Base-by-base conservation (phyloP, 2,888 invertebrate genomes). In the Leucozona laternaria region DNA sequence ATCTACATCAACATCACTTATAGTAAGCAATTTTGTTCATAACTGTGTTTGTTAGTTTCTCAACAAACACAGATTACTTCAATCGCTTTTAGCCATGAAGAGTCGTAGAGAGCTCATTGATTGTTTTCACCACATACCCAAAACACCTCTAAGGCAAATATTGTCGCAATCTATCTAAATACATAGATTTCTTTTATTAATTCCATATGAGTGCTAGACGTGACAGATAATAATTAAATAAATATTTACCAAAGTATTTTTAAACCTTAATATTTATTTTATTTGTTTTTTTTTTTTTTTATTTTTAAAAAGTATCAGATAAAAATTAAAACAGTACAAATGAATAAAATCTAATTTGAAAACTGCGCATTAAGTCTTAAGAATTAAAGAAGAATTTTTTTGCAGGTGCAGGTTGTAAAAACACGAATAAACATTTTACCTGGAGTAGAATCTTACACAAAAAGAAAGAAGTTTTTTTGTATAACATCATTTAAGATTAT, bases 101-200 rank as follows among this genome's bases (percentile, higher is more conserved):
- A 60, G n/a, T 43, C 5, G 40, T 40, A 15, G 37, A 31, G 6
- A n/a, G 25, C 4, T 25, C 13, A 25, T 37, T 22, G 37, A 48
- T 31, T 43, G 34, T 71, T 71, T 55, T 40, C 31, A 53, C 40
- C 31, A 53, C 40, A 34, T 4, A 34, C 5, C 50, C 20, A 20
- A 43, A 40, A 22, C 28, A 53, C 31, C 62, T 62, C 34, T 25
- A 15, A 13, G 4, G n/a, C 55, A 83, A 83, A 83, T 78, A 83
- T 83, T 78, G 70, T 34, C 40, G 28, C 45, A 66, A 77, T 25
- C 31, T 60, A 40, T 73, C 64, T 70, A 34, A 55, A n/a, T 22
- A 31, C 31, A 31, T 31, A 70, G n/a, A 68, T 4, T 73, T 78
- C 45, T 53, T 45, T 73, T 68, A 43, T 62, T 73, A 11, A 11